Evolutionary conservation across 2,888 invertebrate species (phyloP), one percentile per base, ranked within the genome.

Genomic region (Oxycera nigricornis): DNA sequence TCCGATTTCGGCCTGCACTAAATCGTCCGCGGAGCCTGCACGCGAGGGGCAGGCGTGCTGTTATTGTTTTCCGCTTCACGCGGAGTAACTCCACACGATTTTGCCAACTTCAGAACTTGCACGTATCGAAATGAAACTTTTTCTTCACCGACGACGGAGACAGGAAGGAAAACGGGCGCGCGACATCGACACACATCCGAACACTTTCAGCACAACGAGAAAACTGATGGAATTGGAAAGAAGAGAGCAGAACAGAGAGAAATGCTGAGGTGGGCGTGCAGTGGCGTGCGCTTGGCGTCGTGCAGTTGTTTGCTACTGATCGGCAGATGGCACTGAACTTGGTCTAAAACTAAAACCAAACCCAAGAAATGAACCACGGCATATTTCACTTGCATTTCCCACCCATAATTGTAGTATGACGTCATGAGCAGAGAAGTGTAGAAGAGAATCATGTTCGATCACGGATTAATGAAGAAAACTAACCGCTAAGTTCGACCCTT

Each of bases 151-250:
- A 55, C 52, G 30, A 41, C 65, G 39, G 65, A 61, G 61, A n/a
- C 20, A 2, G 24, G 4, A 7, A 11, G 41, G 46, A 68, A 22
- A 67, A 22, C 9, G 26, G 24, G 20, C 70, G 46, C 52, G 1
- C 52, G 6, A 52, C 22, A 31, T 24, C 6, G 17, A 20, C 46
- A 68, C 70, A 70, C 70, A 11, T 70, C 70, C 70, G 20, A 30
- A 70, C 70, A n/a, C 22, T 55, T 55, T 31, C 22, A 70, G 26
- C n/a, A 52, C 70, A 55, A 52, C 52, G 70, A 70, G 55, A 52
- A 52, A 70, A 70, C 70, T 70, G 70, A 52, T 70, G 52, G 41
- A 65, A 65, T 17, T 22, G 41, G 11, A 39, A 20, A 65, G 41
- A n/a, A n/a, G n/a, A n/a, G n/a, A n/a, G 65, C 6, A 39, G 26